phyloP scores from a whole-genome alignment of 2,113 vertebrate species.

The Melanerpes aurifrons region DNA sequence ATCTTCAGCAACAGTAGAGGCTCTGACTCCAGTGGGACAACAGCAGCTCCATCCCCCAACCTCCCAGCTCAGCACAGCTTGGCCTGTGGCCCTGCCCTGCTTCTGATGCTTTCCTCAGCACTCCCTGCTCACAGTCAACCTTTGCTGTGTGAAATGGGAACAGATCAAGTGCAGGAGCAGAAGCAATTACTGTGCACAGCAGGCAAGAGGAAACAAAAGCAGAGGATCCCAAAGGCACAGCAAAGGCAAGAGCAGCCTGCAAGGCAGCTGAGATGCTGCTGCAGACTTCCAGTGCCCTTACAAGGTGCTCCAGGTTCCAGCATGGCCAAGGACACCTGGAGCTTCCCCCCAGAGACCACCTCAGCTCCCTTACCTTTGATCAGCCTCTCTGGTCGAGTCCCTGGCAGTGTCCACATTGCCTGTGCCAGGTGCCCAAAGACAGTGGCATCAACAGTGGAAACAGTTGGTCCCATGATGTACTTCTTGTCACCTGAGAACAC shows the following conservation, averaged over 20 bases:
- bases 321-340: background rate
- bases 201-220: background rate
- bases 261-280: background rate
- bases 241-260: background rate
- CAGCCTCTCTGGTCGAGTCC: conserved; percentile 91
- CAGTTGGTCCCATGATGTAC: conserved; percentile 94
- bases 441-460: conserved; percentile 93
- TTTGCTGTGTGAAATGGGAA: background rate
- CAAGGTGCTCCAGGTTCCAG: background rate
- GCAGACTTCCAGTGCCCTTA: background rate
- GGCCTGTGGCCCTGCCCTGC: background rate
- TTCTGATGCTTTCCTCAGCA: background rate
- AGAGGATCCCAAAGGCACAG: background rate
- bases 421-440: conserved; percentile 96
- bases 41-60: background rate
- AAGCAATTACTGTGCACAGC: background rate
- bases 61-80: background rate
- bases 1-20: background rate
- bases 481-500: conserved; percentile 91
- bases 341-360: background rate
- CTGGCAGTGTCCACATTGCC: conserved; percentile 97
- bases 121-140: background rate
- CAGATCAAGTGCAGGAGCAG: background rate
- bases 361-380: conserved; percentile 87
- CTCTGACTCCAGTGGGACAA: background rate